Percentiles rank a stretch among this genome's conserved stretches.
Evolutionary conservation across 2,888 invertebrate species (phyloP).

Genomic region (Drosophila tripunctata): DNA sequence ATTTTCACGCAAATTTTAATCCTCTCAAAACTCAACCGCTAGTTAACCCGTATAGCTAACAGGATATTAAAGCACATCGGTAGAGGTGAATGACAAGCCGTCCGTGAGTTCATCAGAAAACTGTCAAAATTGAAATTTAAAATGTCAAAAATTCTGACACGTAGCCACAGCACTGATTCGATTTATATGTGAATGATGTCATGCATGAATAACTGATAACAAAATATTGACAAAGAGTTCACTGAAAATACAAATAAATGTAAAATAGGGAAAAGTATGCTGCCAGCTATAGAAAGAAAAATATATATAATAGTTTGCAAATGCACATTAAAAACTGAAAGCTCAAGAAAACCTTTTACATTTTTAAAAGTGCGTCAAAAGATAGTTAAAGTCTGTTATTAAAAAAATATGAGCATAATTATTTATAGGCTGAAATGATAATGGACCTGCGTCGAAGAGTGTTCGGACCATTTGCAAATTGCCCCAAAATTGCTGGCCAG

Average conservation of each 20-base stretch:
- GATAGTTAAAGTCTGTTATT: slow-evolving; percentile 25
- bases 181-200: slow-evolving; percentile 68
- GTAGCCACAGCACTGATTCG: slow-evolving; percentile 44
- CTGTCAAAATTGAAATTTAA: slow-evolving; percentile 78
- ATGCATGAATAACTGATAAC: slow-evolving; percentile 79
- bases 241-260: slow-evolving; percentile 23
- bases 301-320: background rate
- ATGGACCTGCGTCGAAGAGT: slow-evolving; percentile 29
- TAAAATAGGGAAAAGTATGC: background rate
- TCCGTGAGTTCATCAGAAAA: slow-evolving; percentile 41
- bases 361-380: background rate
- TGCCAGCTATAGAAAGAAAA: too few relatives aligned
- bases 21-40: background rate
- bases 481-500: slow-evolving; percentile 45
- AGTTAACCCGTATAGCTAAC: background rate
- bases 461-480: slow-evolving; percentile 65
- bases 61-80: slow-evolving; percentile 16
- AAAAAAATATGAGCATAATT: slow-evolving; percentile 27
- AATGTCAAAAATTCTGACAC: slow-evolving; percentile 77
- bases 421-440: slow-evolving; percentile 13
- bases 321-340: background rate
- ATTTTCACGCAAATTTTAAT: background rate
- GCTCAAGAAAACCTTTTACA: background rate
- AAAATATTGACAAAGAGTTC: slow-evolving; percentile 58
- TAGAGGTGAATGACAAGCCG: slow-evolving; percentile 2